phyloP scores from a whole-genome alignment of 2,797 vertebrate genomes.

The Peromyscus attwateri region DNA sequence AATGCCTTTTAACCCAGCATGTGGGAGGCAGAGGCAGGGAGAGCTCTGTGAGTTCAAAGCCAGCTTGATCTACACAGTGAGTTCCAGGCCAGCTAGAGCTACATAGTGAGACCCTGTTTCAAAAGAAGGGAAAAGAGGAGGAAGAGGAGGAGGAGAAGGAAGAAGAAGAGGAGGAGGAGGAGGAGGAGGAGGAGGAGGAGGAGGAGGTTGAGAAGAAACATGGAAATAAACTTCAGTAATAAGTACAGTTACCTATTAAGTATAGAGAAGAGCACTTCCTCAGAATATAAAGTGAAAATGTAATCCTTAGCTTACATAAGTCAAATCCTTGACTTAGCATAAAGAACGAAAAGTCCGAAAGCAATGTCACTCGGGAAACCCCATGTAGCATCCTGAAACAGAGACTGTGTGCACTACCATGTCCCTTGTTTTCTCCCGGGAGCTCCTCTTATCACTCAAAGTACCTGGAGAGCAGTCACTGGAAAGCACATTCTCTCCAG shows the following conservation, averaged over 20 bases:
- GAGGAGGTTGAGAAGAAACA: background rate
- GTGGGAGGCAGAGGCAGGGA: background rate
- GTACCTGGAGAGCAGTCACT: background rate
- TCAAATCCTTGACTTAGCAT: slow-evolving; percentile 12
- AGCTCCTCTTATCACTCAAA: background rate
- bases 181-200: too few relatives aligned
- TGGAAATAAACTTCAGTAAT: slow-evolving; percentile 32
- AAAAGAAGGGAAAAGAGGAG: background rate
- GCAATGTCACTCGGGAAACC: background rate
- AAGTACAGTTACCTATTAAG: background rate
- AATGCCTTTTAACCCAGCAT: background rate
- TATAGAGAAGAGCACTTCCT: slow-evolving; percentile 3
- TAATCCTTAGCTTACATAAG: slow-evolving; percentile 36
- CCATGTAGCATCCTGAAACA: background rate
- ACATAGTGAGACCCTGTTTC: background rate
- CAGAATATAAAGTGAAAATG: slow-evolving; percentile 45
- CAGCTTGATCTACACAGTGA: background rate
- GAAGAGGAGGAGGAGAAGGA: too few relatives aligned
- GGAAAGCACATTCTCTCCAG: slow-evolving; percentile 41
- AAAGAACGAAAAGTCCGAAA: slow-evolving; percentile 50
- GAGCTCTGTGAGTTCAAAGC: background rate
- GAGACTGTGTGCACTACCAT: background rate
- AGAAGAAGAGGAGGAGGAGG: too few relatives aligned
- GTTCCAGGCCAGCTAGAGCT: background rate
- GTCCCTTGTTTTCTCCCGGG: slow-evolving; percentile 15